phyloP scores from a whole-genome alignment of 1,140 invertebrate genomes.

The Drosophila pseudoobscura region DNA sequence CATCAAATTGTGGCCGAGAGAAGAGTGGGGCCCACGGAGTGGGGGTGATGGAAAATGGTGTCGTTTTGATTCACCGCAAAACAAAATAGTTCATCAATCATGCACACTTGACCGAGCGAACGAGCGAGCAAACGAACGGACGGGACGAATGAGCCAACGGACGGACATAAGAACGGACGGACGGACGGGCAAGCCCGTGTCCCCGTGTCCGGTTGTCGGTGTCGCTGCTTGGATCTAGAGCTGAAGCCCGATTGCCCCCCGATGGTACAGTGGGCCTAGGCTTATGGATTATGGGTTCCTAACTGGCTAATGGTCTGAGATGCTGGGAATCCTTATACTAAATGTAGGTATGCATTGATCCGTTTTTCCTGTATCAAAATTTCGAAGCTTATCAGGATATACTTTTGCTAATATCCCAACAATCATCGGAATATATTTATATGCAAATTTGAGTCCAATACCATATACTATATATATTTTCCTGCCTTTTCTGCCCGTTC shows the following conservation, averaged over 20 bases:
- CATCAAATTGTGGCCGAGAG: slow-evolving; percentile 53
- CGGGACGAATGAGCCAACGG: slow-evolving; percentile 1
- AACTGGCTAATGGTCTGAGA: too few species aligned
- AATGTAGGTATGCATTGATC: too few species aligned
- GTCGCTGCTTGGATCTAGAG: too few species aligned
- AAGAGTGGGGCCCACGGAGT: neutral
- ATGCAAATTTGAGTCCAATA: too few species aligned
- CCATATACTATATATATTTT: neutral
- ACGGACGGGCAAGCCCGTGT: neutral
- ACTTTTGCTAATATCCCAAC: too few species aligned
- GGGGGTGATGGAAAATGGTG: slow-evolving; percentile 57
- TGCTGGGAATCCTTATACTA: too few species aligned
- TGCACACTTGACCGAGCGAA: slow-evolving; percentile 72
- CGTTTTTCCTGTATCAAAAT: too few species aligned
- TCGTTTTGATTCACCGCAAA: slow-evolving; percentile 80
- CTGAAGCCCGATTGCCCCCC: too few species aligned
- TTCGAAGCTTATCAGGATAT: too few species aligned
- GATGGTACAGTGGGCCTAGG: neutral
- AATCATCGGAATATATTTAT: too few species aligned
- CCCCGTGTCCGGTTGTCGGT: slow-evolving; percentile 3
- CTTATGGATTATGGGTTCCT: too few species aligned
- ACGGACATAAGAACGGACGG: neutral
- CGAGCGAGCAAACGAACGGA: slow-evolving; percentile 1
- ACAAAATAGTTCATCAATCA: slow-evolving; percentile 82
- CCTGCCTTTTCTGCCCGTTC: too few species aligned